Base-by-base conservation (phyloP, 1,140 invertebrate species). In the Hyposmocoma kahamanoa region DNA sequence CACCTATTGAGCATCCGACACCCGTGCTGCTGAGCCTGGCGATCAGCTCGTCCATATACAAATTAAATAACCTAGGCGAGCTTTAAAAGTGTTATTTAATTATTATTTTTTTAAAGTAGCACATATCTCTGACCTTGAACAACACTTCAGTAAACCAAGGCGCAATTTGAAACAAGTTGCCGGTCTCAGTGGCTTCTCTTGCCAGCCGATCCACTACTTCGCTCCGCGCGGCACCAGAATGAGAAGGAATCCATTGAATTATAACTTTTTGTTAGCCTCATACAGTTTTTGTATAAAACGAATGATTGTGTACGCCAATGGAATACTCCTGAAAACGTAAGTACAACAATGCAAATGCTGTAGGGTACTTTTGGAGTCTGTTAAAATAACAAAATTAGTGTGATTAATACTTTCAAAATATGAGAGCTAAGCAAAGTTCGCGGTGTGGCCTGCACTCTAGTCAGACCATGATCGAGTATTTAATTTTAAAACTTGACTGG, bases 211-310 rank as follows among this genome's bases (percentile, higher is more conserved):
- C 47, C 9, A 32, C 47, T 2, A 13, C 17, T 20, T 49, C 47
- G 32, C 42, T 49, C 2, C 47, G 38, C 11, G 11, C n/a, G 5
- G 42, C 1, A 9, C 47, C 47, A 39, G 42, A 42, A 17, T 36
- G n/a, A n/a, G n/a, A n/a, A n/a, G n/a, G n/a, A 13, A 49, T 30
- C 47, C 47, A 49, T 18, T 49, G 47, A 9, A 49, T 18, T 1
- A n/a, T 11, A 9, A 49, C n/a, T 1, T 39, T 42, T 26, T 47
- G 17, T 10, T 18, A 2, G 17, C 5, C n/a, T 6, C 5, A 10
- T 10, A n/a, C 13, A 26, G 28, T 24, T 42, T 30, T 3, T 24
- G 13, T 17, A 47, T 39, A 17, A 11, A 3, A 10, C 41, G 22
- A 2, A 49, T 2, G 10, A 49, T 49, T 5, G 22, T 8, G 20